phyloP scores from a whole-genome alignment of 1,140 invertebrate species.

The Papilio polytes region DNA sequence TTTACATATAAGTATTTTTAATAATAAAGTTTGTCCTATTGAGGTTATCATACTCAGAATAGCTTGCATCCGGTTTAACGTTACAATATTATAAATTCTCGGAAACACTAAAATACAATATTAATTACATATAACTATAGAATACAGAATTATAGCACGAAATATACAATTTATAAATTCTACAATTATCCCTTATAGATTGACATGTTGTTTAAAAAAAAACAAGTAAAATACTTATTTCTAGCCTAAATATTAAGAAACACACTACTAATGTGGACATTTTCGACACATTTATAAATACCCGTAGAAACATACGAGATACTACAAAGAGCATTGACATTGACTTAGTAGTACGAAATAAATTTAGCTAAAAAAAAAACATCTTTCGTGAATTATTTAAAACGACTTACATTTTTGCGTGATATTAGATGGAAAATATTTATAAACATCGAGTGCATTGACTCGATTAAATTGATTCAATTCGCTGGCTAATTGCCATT shows the following conservation, averaged over 20 bases:
- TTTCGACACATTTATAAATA: neutral
- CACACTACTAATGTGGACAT: neutral
- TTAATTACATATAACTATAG: neutral
- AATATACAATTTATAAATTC: no score
- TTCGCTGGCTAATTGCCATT: constrained; percentile 26
- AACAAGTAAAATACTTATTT: no score
- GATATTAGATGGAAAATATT: constrained; percentile 4
- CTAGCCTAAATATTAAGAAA: no score
- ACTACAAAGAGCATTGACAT: neutral
- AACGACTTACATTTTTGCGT: neutral
- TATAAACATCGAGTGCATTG: constrained; percentile 28
- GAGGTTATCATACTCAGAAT: neutral
- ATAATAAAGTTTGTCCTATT: neutral
- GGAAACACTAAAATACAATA: neutral
- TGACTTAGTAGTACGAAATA: neutral
- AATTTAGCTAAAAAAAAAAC: constrained; percentile 3
- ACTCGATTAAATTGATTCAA: constrained; percentile 9
- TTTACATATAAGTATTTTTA: neutral
- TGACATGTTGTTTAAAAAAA: no score
- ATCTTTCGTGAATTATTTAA: constrained; percentile 5
- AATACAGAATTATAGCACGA: neutral
- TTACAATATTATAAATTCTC: neutral
- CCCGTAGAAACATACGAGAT: neutral
- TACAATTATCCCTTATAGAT: no score
- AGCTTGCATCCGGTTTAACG: neutral